Evolutionary conservation across 2,797 vertebrate species (phyloP), one percentile per base, ranked within the genome.

Genomic region (Thaleichthys pacificus): DNA sequence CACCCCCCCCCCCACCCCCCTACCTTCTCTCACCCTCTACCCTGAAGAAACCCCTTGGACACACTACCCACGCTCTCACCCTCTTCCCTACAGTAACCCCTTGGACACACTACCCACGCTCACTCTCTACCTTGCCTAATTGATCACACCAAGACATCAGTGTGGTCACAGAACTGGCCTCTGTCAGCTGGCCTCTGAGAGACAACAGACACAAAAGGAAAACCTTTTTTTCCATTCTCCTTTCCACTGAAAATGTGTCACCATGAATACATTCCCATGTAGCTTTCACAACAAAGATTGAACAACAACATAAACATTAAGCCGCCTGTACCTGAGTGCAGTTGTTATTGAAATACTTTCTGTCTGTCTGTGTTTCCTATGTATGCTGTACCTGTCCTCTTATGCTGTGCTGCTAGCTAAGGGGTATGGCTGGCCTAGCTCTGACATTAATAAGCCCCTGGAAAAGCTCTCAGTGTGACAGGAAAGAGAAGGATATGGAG

Each of bases 401-500:
- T 14, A 6, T 63, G 26, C 61, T 42, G 19, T 42, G 63, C 32
- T 72, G 54, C 51, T 35, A 54, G 8, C 26, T 12, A 49, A 17
- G 35, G 26, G 26, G 3, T 3, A 26, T 26, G 26, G 2, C 26
- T 26, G 26, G 76, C 73, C 70, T 42, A 58, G 68, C 82, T 74
- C 64, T 77, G 74, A 30, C 56, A 26, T 87, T 85, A 75, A 74
- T 77, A 73, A 80, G 71, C 69, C 79, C 70, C 9, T 14, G 57
- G 76, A 79, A 79, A 78, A 83, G 67, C 63, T 14, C 69, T 80
- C 19, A n/a, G 68, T 69, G 70, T 78, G 80, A 81, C 83, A 80
- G 73, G 64, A 49, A 81, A 75, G 63, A 71, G 68, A 64, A 3
- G 15, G 76, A 71, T 81, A 77, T 83, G 75, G 74, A 89, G 87